phyloP scores from a whole-genome alignment of 2,888 invertebrate species.

The Leptinotarsa peninsularis region DNA sequence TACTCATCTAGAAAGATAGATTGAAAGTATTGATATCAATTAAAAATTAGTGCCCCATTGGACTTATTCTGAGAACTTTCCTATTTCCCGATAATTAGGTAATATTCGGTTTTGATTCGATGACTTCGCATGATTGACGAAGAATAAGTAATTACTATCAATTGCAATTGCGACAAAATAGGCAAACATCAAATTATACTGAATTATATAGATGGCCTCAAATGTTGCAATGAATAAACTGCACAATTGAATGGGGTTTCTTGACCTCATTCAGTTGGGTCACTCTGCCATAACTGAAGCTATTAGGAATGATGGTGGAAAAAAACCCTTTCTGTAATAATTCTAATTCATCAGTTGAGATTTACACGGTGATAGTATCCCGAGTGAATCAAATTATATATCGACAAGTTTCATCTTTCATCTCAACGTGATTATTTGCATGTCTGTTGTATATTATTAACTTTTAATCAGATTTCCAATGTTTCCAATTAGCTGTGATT shows the following conservation, averaged over 20 bases:
- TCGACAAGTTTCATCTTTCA: no score
- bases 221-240: constrained; percentile 19
- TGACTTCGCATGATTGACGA: constrained; percentile 11
- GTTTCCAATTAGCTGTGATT: no score
- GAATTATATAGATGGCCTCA: constrained; percentile 19
- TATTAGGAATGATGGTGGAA: background rate
- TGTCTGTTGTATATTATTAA: no score
- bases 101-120: constrained; percentile 9
- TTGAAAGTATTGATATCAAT: no score
- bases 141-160: constrained; percentile 16
- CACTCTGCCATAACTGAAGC: background rate
- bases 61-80: background rate
- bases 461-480: no score
- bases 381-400: no score
- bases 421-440: no score
- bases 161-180: constrained; percentile 9
- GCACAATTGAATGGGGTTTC: constrained; percentile 14
- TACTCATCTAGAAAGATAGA: no score
- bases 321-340: background rate
- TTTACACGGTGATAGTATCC: no score
- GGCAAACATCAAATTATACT: constrained; percentile 14
- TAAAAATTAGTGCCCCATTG: no score
- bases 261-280: constrained; percentile 10
- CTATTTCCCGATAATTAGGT: background rate
- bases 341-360: no score